A percentile compares a stretch with the other conserved stretches of the same genome.
Conservation (phyloP, 2,797 vertebrate genomes). For the Epinephelus awoara region DNA sequence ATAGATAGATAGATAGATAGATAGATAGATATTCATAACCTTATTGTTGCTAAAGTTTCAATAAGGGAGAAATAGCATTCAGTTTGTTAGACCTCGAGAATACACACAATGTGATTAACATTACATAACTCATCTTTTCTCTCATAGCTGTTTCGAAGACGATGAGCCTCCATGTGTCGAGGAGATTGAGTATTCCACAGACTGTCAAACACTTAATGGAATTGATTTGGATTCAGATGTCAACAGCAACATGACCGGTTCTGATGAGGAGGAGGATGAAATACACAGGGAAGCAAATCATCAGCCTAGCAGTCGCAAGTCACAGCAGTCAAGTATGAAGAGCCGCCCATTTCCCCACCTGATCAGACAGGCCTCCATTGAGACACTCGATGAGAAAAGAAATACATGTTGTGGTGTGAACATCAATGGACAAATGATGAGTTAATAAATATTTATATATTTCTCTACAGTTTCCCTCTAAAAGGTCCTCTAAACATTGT, state of each 20-base stretch:
- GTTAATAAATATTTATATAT: conserved; percentile 36
- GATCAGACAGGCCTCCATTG: conserved; percentile 43
- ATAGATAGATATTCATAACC: no score
- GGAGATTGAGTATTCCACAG: conserved; percentile 88
- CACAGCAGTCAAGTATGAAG: conserved; percentile 26
- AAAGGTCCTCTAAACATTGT: not conserved
- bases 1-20: no score
- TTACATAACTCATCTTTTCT: not conserved
- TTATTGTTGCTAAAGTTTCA: no score
- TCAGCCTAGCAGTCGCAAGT: conserved; percentile 11
- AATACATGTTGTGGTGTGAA: conserved; percentile 33
- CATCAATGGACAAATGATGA: conserved; percentile 44
- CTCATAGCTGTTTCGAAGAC: conserved; percentile 83
- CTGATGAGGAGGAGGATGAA: conserved; percentile 60
- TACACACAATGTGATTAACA: no score
- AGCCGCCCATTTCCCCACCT: conserved; percentile 48
- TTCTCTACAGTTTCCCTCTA: not conserved
- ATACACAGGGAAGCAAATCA: conserved; percentile 22
- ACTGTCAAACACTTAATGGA: conserved; percentile 73
- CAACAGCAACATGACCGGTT: conserved; percentile 56
- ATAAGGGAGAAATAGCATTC: no score
- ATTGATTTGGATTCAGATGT: conserved; percentile 79
- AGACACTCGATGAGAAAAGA: conserved; percentile 54
- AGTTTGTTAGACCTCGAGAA: no score
- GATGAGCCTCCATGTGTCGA: conserved; percentile 92